These are phyloP conservation scores for Pollenia griseotomentosa DNA, from an alignment of 2,888 invertebrate genomes.

Conservation along the genomic window DNA sequence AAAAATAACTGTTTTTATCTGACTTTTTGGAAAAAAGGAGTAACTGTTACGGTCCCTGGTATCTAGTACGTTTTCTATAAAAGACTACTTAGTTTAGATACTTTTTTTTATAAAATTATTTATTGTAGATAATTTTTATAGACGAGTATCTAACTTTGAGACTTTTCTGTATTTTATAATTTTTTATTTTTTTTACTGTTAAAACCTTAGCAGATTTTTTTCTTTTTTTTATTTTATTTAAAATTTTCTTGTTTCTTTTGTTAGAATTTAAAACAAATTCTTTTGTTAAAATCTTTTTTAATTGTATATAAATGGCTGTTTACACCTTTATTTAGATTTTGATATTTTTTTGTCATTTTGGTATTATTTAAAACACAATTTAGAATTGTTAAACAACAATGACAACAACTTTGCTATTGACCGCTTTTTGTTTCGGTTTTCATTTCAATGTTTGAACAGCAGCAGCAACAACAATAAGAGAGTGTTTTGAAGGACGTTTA, in stretches of 20 bases:
- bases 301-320: not conserved
- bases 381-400: slow-evolving; percentile 42
- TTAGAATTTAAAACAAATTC: slow-evolving; percentile 9
- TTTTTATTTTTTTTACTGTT: too few species aligned
- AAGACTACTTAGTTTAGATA: too few species aligned
- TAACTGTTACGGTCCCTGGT: too few species aligned
- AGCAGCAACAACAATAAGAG: slow-evolving; percentile 18
- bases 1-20: too few species aligned
- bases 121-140: too few species aligned
- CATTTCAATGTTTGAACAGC: slow-evolving; percentile 52
- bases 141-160: too few species aligned
- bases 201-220: too few species aligned
- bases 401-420: slow-evolving; percentile 65
- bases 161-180: too few species aligned
- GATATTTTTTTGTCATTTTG: slow-evolving; percentile 4
- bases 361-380: slow-evolving; percentile 20
- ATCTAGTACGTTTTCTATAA: too few species aligned
- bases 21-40: too few species aligned
- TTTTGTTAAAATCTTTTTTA: slow-evolving; percentile 10
- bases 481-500: slow-evolving; percentile 62
- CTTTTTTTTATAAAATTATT: too few species aligned
- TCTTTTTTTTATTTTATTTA: not conserved
- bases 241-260: not conserved
- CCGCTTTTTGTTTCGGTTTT: slow-evolving; percentile 58
- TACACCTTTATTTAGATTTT: slow-evolving; percentile 37